A percentile compares a stretch with the other conserved stretches of the same genome.
Evolutionary conservation across 2,113 vertebrate species (phyloP).

Genomic region (Gallinago jamesoni): DNA sequence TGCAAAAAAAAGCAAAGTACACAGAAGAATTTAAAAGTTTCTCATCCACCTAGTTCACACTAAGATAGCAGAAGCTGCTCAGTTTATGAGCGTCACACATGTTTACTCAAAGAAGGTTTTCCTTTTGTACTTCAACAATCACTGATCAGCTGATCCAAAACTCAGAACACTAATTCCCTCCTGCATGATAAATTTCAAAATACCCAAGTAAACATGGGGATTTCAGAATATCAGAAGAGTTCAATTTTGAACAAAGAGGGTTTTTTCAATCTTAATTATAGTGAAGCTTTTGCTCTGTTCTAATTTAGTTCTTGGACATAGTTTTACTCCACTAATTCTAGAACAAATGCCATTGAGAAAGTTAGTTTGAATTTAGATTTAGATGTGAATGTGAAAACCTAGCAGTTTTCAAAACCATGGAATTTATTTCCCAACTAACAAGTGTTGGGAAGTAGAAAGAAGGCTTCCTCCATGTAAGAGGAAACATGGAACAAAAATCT

Average conservation of each 20-base stretch:
- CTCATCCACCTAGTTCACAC: not conserved
- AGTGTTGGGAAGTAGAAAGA: not conserved
- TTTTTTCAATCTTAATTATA: not conserved
- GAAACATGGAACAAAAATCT: not conserved
- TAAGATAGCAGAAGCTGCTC: not conserved
- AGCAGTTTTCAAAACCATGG: not conserved
- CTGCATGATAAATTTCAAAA: not conserved
- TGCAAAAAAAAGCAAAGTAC: not conserved
- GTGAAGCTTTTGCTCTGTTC: not conserved
- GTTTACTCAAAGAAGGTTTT: not conserved
- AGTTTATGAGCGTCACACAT: accelerated
- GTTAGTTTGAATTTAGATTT: not conserved
- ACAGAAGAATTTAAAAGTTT: not conserved
- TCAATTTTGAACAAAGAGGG: not conserved
- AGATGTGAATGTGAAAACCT: not conserved
- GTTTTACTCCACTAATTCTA: not conserved
- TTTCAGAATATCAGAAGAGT: not conserved
- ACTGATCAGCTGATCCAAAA: not conserved
- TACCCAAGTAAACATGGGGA: not conserved
- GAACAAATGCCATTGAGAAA: not conserved
- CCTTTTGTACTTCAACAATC: not conserved
- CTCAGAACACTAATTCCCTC: not conserved
- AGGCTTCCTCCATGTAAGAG: not conserved
- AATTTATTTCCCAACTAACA: not conserved
- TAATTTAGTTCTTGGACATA: not conserved